Conservation (phyloP, 2,888 invertebrate species). For the Adineta ricciae region DNA sequence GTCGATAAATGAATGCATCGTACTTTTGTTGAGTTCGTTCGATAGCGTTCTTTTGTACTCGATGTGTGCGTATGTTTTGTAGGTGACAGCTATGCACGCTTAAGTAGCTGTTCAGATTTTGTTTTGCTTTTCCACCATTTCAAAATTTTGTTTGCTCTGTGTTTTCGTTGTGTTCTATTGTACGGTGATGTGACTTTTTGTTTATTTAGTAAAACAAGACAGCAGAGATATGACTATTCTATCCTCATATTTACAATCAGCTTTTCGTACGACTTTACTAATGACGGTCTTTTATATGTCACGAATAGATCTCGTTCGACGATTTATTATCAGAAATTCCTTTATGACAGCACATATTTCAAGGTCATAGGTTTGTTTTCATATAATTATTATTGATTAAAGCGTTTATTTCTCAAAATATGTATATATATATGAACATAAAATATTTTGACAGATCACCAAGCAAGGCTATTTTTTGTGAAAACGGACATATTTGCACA, state of each 20-base stretch:
- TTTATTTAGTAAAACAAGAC: background rate
- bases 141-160: background rate
- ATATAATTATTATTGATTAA: background rate
- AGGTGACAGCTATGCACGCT: background rate
- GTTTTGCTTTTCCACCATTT: background rate
- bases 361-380: too few species aligned
- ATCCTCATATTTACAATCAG: too few species aligned
- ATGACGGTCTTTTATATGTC: too few species aligned
- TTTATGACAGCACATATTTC: too few species aligned
- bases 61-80: background rate
- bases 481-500: background rate
- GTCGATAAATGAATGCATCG: background rate
- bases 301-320: too few species aligned
- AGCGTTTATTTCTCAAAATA: background rate
- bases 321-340: too few species aligned
- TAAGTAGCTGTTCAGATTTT: background rate
- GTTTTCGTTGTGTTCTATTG: background rate
- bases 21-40: background rate
- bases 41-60: background rate
- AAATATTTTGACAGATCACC: background rate
- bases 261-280: too few species aligned
- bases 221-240: background rate
- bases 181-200: conserved; percentile 1
- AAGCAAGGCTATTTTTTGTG: background rate
- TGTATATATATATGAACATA: background rate